Evolutionary conservation across 2,113 vertebrate species (phyloP), one percentile per base, ranked within the genome.

Genomic region (Periophthalmodon schlosseri): DNA sequence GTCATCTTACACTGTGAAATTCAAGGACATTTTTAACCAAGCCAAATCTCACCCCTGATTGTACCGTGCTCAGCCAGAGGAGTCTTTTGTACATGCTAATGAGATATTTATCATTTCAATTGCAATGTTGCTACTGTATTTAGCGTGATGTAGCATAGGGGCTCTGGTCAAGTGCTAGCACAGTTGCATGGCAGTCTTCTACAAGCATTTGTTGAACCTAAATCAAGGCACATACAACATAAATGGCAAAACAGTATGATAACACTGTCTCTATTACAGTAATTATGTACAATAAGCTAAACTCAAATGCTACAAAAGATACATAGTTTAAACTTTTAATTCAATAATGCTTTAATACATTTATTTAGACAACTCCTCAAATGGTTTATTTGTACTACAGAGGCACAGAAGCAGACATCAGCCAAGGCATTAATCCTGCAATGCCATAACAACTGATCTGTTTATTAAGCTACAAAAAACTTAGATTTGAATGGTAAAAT

Each of bases 1-100:
- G 60, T 79, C 71, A 78, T 44, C 68, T 72, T 89, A 86, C 89
- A 91, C 87, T 93, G 90, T 92, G 88, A 90, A 88, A 76, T 74
- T 58, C 68, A 52, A 81, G 65, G n/a, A 78, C 71, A 58, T 80
- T 81, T 82, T 80, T 82, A 68, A 76, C 71, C 71, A 66, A 88
- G 75, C 65, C 56, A 75, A 77, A 78, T 76, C 16, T 18, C 73
- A 69, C 71, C 67, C 36, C 70, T 36, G 60, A 33, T 77, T 83
- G 72, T 11, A 39, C 44, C 72, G 60, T 81, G 36, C 74, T 74
- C 2, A 72, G 28, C 44, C 47, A 74, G 39, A 28, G 52, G 68
- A 68, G 57, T 77, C 66, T 23, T 21, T 68, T 70, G 58, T 66
- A 20, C 39, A 44, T 54, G 24, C n/a, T 63, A 4, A 68, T 64